These are phyloP conservation scores for Enhydra lutris DNA, from an alignment of 2,113 vertebrate genomes.

Conservation along the genomic window DNA sequence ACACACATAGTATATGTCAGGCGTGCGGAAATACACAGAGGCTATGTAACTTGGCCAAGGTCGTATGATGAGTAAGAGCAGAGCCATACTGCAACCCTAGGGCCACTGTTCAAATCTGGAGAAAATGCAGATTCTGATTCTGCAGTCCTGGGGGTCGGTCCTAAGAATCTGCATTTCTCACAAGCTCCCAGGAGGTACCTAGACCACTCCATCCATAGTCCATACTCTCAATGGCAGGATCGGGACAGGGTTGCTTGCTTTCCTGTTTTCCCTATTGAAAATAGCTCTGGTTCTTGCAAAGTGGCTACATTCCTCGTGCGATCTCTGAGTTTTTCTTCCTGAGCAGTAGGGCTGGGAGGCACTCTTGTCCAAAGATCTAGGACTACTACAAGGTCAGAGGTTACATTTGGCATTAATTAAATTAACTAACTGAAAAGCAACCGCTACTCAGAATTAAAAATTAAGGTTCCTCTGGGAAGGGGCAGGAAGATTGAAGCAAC, in stretches of 20 bases:
- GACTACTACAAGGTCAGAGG: background rate
- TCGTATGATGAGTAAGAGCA: background rate
- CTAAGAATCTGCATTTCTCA: background rate
- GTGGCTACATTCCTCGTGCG: background rate
- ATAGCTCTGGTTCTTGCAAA: background rate
- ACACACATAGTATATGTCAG: background rate
- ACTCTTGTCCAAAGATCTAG: background rate
- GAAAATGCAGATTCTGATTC: background rate
- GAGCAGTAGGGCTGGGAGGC: background rate
- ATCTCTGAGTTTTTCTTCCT: background rate
- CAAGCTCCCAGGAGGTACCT: background rate
- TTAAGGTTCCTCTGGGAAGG: background rate
- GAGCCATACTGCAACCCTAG: background rate
- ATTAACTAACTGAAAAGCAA: slow-evolving; percentile 14
- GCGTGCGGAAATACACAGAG: background rate
- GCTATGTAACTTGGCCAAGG: background rate
- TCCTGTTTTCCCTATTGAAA: background rate
- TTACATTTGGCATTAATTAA: background rate
- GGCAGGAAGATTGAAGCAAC: background rate
- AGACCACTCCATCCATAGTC: background rate
- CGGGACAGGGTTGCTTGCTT: background rate
- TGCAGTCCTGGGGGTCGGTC: background rate
- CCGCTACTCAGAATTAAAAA: background rate
- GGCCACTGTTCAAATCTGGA: background rate
- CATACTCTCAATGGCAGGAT: background rate